A percentile compares a stretch with the other conserved stretches of the same genome.
These are phyloP conservation scores for Karalla daura DNA, from an alignment of 2,797 vertebrate species.

Conservation along the genomic window DNA sequence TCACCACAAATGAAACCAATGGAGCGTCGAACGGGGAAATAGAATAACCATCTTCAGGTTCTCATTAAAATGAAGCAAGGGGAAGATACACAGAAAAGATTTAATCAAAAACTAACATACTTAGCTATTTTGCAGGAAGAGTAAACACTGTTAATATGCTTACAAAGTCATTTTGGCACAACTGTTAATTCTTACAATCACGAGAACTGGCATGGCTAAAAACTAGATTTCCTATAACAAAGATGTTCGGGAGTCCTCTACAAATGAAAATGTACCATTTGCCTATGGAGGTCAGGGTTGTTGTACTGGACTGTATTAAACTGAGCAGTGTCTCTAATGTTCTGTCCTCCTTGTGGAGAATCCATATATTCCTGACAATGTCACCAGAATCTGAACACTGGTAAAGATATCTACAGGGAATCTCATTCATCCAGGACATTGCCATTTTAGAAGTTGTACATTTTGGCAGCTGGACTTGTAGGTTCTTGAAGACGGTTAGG, in stretches of 20 bases:
- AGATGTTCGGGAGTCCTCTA: too few species aligned
- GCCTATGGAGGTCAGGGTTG: not conserved
- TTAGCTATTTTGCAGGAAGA: not conserved
- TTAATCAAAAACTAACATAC: not conserved
- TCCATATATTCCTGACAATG: not conserved
- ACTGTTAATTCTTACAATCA: not conserved
- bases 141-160: not conserved
- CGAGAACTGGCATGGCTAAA: not conserved
- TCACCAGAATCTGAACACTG: not conserved
- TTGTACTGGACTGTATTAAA: too few species aligned
- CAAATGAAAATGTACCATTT: too few species aligned
- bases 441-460: too few species aligned
- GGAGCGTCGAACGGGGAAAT: not conserved
- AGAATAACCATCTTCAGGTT: slow-evolving; percentile 4
- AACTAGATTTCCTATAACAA: too few species aligned
- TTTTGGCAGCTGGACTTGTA: too few species aligned
- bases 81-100: not conserved
- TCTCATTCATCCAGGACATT: too few species aligned
- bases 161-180: not conserved
- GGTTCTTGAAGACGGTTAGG: too few species aligned
- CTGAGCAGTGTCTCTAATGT: too few species aligned
- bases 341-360: too few species aligned
- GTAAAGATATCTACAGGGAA: too few species aligned
- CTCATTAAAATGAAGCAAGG: not conserved
- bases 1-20: slow-evolving; percentile 25